phyloP scores from a whole-genome alignment of 2,888 invertebrate genomes.

The Zelleria hepariella region DNA sequence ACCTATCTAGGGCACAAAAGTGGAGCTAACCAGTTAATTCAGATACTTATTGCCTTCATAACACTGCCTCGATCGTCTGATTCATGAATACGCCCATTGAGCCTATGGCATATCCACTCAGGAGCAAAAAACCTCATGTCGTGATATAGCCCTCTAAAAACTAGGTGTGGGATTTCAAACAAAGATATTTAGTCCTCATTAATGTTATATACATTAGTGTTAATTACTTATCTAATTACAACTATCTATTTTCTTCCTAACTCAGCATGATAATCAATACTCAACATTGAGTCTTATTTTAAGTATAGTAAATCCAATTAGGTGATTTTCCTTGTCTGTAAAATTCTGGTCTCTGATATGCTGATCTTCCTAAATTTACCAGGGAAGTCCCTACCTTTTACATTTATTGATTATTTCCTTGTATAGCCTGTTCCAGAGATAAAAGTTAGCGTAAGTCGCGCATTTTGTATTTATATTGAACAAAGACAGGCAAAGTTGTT shows the following conservation, averaged over 20 bases:
- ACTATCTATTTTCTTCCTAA: background rate
- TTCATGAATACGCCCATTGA: background rate
- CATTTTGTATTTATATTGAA: background rate
- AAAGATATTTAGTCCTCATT: background rate
- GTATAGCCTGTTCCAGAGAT: background rate
- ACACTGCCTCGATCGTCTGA: background rate
- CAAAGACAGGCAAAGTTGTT: too few relatives aligned
- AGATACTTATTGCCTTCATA: background rate
- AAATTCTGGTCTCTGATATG: too few relatives aligned
- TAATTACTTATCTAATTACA: background rate
- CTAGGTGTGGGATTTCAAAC: background rate
- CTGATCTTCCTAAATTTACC: background rate
- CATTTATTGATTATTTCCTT: background rate
- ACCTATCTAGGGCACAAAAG: background rate
- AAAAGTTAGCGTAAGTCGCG: background rate
- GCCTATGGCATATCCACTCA: background rate
- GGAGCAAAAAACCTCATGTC: background rate
- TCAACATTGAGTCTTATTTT: background rate
- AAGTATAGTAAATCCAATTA: background rate
- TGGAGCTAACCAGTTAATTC: background rate
- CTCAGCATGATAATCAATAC: background rate
- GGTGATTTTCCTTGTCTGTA: background rate
- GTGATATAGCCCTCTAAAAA: background rate
- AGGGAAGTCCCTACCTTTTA: background rate
- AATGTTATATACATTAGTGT: background rate